Conservation (phyloP, 2,888 invertebrate genomes). For the Cosmia pyralina region DNA sequence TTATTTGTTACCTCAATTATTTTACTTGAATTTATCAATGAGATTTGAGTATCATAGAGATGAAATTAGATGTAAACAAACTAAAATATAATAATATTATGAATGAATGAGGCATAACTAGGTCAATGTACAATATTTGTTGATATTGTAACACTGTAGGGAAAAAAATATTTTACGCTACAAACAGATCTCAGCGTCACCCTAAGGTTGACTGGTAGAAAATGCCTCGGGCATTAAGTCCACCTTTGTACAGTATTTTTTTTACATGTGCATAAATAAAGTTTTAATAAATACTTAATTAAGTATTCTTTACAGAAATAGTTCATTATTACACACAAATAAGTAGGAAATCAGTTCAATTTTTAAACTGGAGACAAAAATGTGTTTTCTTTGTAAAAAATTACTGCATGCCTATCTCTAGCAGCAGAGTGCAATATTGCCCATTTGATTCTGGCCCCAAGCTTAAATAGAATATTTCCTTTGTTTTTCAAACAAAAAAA, state of each 20-base stretch:
- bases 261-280: too few species aligned
- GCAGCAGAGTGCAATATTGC: neutral
- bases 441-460: neutral
- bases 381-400: neutral
- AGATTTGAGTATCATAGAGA: neutral
- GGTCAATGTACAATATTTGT: neutral
- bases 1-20: conserved; percentile 18
- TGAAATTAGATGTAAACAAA: conserved; percentile 24
- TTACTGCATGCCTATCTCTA: neutral
- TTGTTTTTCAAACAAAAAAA: neutral
- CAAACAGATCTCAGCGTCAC: too few species aligned
- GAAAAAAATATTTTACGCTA: neutral
- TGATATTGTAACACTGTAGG: neutral
- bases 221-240: too few species aligned
- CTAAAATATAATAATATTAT: conserved; percentile 13
- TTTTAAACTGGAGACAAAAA: neutral
- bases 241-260: too few species aligned
- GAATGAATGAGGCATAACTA: conserved; percentile 20
- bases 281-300: too few species aligned
- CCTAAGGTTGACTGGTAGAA: too few species aligned
- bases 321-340: neutral
- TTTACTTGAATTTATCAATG: conserved; percentile 21
- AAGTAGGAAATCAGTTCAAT: neutral
- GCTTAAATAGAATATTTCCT: neutral
- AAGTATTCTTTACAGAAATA: too few species aligned